These are phyloP conservation scores for Gnathonemus echidnorhynchus DNA, from an alignment of 2,113 vertebrate species.

Conservation along the genomic window DNA sequence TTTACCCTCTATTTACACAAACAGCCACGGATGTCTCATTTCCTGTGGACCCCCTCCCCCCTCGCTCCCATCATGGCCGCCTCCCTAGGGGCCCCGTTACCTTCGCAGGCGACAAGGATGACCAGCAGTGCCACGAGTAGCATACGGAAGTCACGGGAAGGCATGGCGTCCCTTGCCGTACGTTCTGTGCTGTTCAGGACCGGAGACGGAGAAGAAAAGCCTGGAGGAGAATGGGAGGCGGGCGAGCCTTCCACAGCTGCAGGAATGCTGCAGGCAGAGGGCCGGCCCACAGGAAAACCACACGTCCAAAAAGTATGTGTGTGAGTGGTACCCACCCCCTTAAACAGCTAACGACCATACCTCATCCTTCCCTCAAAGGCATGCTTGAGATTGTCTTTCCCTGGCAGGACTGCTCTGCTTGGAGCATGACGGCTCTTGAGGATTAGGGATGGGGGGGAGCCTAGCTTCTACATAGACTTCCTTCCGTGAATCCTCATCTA, in stretches of 20 bases:
- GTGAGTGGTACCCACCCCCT: neutral
- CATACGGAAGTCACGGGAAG: slow-evolving; percentile 22
- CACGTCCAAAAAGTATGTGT: neutral
- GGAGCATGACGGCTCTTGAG: neutral
- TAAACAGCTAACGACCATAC: neutral
- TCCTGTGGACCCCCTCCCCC: neutral
- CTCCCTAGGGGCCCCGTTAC: slow-evolving; percentile 20
- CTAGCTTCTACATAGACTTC: neutral
- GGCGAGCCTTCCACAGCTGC: neutral
- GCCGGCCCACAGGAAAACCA: neutral
- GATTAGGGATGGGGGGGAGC: neutral
- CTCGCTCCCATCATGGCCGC: neutral
- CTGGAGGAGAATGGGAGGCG: neutral
- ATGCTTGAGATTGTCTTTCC: neutral
- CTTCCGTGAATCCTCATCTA: neutral
- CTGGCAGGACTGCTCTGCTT: neutral
- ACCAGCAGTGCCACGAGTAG: slow-evolving; percentile 27
- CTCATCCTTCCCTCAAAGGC: neutral
- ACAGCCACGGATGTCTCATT: neutral
- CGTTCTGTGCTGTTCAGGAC: neutral
- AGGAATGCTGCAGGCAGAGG: neutral
- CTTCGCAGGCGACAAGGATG: slow-evolving; percentile 26
- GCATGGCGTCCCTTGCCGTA: slow-evolving; percentile 27
- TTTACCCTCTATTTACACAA: neutral
- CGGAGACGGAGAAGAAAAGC: neutral